phyloP scores from a whole-genome alignment of 2,797 vertebrate species.

The Poliocrania exsul region DNA sequence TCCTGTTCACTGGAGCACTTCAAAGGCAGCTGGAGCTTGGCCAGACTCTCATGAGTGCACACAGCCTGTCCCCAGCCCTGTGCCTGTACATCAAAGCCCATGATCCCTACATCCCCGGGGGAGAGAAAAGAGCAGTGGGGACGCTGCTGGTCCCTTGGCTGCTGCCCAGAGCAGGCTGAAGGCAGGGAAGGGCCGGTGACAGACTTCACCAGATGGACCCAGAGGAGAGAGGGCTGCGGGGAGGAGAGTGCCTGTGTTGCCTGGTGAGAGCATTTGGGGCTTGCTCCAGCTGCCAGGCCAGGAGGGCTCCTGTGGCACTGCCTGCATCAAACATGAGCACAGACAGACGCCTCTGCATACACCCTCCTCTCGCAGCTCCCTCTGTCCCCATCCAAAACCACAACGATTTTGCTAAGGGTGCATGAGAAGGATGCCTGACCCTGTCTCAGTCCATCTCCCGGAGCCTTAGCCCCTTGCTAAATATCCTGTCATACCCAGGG shows the following conservation, averaged over 20 bases:
- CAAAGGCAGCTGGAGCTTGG: conserved; percentile 73
- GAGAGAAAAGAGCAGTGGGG: conserved; percentile 65
- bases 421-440: not conserved
- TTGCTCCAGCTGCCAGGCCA: not conserved
- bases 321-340: not conserved
- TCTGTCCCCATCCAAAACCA: not conserved
- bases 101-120: not conserved
- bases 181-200: not conserved
- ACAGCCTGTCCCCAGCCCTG: conserved; percentile 58
- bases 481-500: not conserved
- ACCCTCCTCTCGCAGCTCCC: not conserved
- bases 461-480: not conserved
- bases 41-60: conserved; percentile 69
- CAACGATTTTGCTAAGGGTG: not conserved
- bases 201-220: conserved; percentile 14
- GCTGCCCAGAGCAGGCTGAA: conserved; percentile 43
- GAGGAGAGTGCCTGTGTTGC: not conserved
- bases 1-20: conserved; percentile 78
- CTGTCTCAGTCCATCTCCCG: not conserved
- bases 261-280: rapidly evolving
- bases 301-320: not conserved
- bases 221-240: not conserved
- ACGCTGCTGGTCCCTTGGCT: conserved; percentile 55
- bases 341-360: not conserved
- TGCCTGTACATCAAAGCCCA: conserved; percentile 66